Conservation (phyloP, 1,140 invertebrate genomes). For the Euura lappo region DNA sequence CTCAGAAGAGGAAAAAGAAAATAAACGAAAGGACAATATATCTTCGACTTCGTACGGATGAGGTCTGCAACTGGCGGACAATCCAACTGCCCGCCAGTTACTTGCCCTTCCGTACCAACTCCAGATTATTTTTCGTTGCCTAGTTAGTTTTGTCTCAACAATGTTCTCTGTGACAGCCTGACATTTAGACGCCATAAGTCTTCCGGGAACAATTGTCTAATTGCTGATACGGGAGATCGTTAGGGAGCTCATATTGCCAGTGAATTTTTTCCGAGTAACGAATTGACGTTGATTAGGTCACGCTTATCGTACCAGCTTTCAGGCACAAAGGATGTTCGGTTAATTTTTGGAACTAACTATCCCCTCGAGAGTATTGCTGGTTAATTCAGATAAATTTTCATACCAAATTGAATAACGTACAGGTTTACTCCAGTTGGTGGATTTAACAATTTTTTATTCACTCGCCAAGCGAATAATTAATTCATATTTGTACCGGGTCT, state of each 20-base stretch:
- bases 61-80: background rate
- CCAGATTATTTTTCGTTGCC: too few relatives aligned
- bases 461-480: background rate
- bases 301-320: background rate
- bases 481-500: background rate
- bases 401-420: background rate
- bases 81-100: background rate
- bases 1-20: background rate
- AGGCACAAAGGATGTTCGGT: background rate
- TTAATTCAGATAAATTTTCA: background rate
- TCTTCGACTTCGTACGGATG: background rate
- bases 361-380: too few relatives aligned
- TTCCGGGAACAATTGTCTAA: background rate
- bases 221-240: background rate
- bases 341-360: too few relatives aligned
- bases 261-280: too few relatives aligned
- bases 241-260: background rate
- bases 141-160: too few relatives aligned
- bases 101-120: too few relatives aligned
- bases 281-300: too few relatives aligned
- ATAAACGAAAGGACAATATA: background rate
- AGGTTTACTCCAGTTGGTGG: background rate
- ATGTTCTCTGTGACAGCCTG: background rate
- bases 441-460: slow-evolving; percentile 1
- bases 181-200: background rate